Evolutionary conservation across 1,140 invertebrate genomes (phyloP).

Genomic region (Luehdorfia chinensis): DNA sequence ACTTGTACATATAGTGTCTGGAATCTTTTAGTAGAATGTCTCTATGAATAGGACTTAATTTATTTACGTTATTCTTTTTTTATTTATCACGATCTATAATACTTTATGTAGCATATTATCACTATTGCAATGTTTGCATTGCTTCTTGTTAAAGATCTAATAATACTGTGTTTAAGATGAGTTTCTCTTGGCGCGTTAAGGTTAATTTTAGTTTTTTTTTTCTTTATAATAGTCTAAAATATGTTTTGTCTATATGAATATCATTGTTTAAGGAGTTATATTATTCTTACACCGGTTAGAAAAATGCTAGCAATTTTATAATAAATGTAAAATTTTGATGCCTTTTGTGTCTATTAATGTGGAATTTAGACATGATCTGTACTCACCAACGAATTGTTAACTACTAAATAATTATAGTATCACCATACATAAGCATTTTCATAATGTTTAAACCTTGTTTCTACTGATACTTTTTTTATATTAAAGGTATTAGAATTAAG

Average conservation of each 20-base stretch:
- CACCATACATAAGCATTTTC: background rate
- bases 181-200: too few species aligned
- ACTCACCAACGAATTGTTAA: constrained; percentile 5
- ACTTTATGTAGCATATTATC: too few species aligned
- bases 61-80: too few species aligned
- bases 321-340: constrained; percentile 6
- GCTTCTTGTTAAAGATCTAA: too few species aligned
- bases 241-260: background rate
- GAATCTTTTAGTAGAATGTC: too few species aligned
- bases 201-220: background rate
- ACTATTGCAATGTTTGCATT: too few species aligned
- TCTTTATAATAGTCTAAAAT: constrained; percentile 6
- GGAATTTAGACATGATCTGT: background rate
- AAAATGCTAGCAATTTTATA: constrained; percentile 9
- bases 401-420: constrained; percentile 1
- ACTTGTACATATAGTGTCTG: too few species aligned
- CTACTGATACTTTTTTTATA: too few species aligned
- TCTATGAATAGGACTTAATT: too few species aligned
- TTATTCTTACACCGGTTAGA: constrained; percentile 14
- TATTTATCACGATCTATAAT: too few species aligned
- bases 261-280: constrained; percentile 2
- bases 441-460: constrained; percentile 6
- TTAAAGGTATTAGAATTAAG: too few species aligned
- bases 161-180: too few species aligned
- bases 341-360: constrained; percentile 11